A percentile compares a stretch with the other conserved stretches of the same genome.
Conservation (phyloP, 92 coral and sea anemone genomes). For the Epizoanthus fatuus region DNA sequence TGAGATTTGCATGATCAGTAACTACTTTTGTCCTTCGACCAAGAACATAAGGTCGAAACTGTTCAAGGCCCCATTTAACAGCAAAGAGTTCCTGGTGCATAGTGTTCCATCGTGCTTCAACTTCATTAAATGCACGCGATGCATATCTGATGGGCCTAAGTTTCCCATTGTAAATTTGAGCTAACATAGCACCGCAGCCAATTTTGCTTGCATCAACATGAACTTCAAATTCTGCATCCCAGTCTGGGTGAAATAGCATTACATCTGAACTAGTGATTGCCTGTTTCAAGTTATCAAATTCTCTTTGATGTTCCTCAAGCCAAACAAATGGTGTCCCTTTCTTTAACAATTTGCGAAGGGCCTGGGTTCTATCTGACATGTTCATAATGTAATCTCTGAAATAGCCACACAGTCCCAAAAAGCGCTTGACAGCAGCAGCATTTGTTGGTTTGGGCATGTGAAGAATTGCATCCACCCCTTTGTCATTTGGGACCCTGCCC, state of each 20-base stretch:
- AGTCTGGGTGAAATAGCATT: conserved; percentile 72
- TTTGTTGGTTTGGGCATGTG: conserved; percentile 68
- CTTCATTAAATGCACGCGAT: conserved; percentile 2
- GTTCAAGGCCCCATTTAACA: conserved; percentile 60
- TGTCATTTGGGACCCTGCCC: conserved; percentile 52
- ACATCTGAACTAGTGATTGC: conserved; percentile 63
- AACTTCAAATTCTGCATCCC: conserved; percentile 61
- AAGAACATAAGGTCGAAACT: conserved; percentile 52
- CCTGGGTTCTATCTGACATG: conserved; percentile 57
- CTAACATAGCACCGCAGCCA: conserved; percentile 71
- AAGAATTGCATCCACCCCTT: conserved; percentile 63
- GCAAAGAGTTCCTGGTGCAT: conserved; percentile 66
- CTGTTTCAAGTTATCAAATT: conserved; percentile 59
- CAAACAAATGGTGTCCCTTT: conserved; percentile 54
- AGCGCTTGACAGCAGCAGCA: conserved; percentile 49
- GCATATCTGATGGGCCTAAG: conserved; percentile 52
- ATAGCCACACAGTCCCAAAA: conserved; percentile 62
- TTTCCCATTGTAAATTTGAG: conserved; percentile 51
- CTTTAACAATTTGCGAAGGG: conserved; percentile 37
- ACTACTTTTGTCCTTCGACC: conserved; percentile 53
- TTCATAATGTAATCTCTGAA: conserved; percentile 57
- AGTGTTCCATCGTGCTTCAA: conserved; percentile 60
- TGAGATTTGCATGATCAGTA: no score
- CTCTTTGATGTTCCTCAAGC: conserved; percentile 56
- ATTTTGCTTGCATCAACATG: conserved; percentile 61